Base-by-base conservation (phyloP, 2,888 invertebrate genomes). In the Synergus japonicus region DNA sequence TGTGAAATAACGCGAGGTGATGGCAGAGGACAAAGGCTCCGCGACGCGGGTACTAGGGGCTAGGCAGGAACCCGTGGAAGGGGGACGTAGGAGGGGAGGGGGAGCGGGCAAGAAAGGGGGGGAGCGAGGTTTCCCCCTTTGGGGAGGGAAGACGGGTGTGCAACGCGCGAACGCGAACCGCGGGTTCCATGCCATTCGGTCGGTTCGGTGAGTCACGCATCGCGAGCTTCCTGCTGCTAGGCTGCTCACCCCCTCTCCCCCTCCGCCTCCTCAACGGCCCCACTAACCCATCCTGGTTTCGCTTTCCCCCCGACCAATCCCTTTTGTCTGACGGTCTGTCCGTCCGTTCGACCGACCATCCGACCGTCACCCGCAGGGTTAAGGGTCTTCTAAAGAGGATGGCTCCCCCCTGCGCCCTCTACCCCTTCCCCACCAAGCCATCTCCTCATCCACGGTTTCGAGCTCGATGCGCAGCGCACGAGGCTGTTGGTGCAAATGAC, bases 221-320 rank as follows among this genome's bases (percentile, higher is more conserved):
- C 91, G 91, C 91, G 91, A 89, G 91, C 92, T 92, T 91, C 92
- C 92, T 91, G 91, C 91, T 90, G 89, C 87, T 88, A 84, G 85
- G 73, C 83, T 82, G 85, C 85, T 85, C 86, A 78, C 82, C 82
- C 82, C 83, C 81, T 54, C 82, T 77, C 78, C 85, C 78, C 77
- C 63, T 4, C 77, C 78, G 78, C 79, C 78, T 77, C 82, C 76
- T 79, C 77, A 77, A 4, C 78, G 78, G 77, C 81, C 80, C 69
- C 83, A 80, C 81, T 54, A 63, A 63, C 63, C 63, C 63, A 58
- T 58, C 58, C 58, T 58, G 9, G 58, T 82, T 64, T 22, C 67
- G 43, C 5, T 43, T 67, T 67, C 22, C 67, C 67, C 77, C 81
- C 86, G 82, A 85, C 86, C 87, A 86, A 88, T 88, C 89, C 88